Percentiles rank a stretch among this genome's conserved stretches.
phyloP scores from a whole-genome alignment of 2,113 vertebrate species.

The Caloenas nicobarica region DNA sequence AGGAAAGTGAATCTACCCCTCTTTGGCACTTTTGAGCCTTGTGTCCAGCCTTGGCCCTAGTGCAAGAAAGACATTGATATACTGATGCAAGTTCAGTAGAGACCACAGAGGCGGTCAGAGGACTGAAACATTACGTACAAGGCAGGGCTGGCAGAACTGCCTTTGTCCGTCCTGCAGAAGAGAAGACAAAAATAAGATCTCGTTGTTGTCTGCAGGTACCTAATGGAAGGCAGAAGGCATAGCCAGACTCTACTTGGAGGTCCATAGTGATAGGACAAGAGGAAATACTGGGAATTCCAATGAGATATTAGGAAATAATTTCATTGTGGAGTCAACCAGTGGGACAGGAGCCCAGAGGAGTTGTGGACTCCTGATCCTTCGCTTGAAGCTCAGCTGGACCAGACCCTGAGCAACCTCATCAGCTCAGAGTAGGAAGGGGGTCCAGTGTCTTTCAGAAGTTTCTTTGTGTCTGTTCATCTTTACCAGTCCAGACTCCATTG shows the following conservation, averaged over 20 bases:
- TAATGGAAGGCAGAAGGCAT: not conserved
- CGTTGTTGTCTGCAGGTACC: not conserved
- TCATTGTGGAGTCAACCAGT: not conserved
- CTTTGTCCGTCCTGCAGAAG: not conserved
- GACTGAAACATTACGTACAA: not conserved
- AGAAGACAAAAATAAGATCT: not conserved
- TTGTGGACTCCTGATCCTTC: no score
- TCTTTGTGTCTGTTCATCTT: not conserved
- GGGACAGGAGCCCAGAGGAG: not conserved
- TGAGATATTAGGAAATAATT: not conserved
- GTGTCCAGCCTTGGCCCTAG: not conserved
- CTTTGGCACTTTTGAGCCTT: not conserved
- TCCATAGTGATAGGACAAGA: not conserved
- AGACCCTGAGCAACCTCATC: no score
- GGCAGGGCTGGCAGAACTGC: not conserved
- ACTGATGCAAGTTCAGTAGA: not conserved
- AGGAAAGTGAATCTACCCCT: not conserved
- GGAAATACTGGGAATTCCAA: not conserved
- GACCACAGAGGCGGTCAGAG: not conserved
- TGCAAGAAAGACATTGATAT: not conserved
- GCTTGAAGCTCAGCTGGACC: no score
- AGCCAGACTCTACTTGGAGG: not conserved
- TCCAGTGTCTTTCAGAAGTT: not conserved
- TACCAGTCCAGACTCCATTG: not conserved
- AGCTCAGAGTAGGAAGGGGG: not conserved